phyloP scores from a whole-genome alignment of 2,797 vertebrate species.

The Eurystomus glaucurus region DNA sequence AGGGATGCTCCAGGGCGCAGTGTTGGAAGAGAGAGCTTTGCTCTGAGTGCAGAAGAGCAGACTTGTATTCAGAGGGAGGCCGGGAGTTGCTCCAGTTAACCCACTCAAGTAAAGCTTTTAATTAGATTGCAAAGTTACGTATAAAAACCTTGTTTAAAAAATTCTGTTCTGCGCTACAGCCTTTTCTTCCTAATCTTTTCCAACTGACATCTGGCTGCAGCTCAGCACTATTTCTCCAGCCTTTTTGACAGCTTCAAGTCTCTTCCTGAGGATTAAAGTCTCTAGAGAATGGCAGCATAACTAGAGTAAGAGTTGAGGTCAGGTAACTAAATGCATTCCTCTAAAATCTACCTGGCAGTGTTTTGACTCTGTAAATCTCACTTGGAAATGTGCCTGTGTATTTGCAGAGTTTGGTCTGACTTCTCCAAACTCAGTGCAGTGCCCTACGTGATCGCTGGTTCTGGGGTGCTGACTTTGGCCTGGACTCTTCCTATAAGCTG shows the following conservation, averaged over 20 bases:
- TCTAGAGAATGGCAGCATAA: background rate
- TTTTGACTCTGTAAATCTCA: background rate
- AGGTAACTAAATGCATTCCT: background rate
- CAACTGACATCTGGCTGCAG: background rate
- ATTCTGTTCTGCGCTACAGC: background rate
- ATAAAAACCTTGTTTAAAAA: background rate
- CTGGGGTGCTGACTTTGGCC: background rate
- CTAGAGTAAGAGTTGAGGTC: background rate
- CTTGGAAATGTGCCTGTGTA: background rate
- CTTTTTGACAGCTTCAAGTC: background rate
- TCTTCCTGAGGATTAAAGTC: accelerated
- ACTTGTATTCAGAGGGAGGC: background rate
- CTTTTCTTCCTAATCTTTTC: background rate
- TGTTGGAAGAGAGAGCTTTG: background rate
- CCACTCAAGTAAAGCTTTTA: background rate
- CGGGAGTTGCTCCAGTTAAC: background rate
- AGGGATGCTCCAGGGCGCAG: background rate
- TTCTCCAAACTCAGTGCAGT: background rate
- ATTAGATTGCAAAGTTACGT: background rate
- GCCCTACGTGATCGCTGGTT: background rate
- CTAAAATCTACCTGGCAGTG: background rate
- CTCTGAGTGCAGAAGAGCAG: background rate
- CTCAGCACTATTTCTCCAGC: background rate
- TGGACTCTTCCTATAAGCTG: background rate
- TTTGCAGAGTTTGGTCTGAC: background rate